Base-by-base conservation (phyloP, 1,140 invertebrate genomes). In the Drosophila pruinosa region DNA sequence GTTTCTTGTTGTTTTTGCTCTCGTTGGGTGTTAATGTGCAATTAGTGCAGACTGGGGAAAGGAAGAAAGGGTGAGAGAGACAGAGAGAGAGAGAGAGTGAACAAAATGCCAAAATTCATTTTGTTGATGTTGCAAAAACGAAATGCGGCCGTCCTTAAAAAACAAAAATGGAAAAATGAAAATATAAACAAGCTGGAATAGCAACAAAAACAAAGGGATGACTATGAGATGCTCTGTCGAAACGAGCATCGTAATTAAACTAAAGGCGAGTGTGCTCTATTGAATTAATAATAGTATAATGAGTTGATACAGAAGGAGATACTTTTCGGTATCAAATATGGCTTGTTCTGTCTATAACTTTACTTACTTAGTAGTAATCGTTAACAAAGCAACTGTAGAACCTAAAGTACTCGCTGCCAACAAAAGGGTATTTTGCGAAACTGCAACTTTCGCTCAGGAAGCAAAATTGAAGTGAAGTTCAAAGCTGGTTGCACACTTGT, bases 11-110 rank as follows among this genome's bases (percentile, higher is more conserved):
- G 38, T 17, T 38, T 22, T 8, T 10, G 24, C 19, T 28, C 54
- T 26, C 64, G 36, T 53, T 65, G 52, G 64, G 74, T 81, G 73
- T 81, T 86, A 81, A 88, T 67, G 59, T 81, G 78, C 82, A 85
- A 82, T 82, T 82, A 82, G 74, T 68, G 77, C 26, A 4, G 28
- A 41, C 7, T 15, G 7, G 36, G 4, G 12, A 4, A 14, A 24
- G 12, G 28, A 6, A 12, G 2, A 45, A 56, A 15, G 22, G 41
- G 39, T n/a, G 21, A 19, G 7, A 14, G 24, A 4, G 38, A n/a
- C 28, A 15, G 14, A 43, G 36, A 21, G 43, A 8, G 19, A 54
- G 19, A 56, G 8, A 4, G n/a, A 54, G 31, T 8, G 22, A 26
- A 38, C 21, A 31, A 59, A 64, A 56, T 31, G 50, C 48, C 26